Base-by-base conservation (phyloP, 2,113 vertebrate species). In the Silurus asotus region DNA sequence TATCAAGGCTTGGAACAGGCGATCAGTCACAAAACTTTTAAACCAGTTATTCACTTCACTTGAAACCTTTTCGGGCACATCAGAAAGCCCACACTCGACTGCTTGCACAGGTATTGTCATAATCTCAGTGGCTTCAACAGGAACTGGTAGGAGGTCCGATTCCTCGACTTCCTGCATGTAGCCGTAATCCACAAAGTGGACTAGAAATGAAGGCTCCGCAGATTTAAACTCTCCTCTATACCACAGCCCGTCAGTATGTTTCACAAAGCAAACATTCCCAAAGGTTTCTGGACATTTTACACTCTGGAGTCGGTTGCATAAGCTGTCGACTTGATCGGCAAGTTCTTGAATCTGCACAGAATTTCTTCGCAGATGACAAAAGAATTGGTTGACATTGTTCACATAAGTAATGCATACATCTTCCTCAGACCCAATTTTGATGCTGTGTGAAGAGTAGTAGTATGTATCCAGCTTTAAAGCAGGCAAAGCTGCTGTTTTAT, bases 141-240 rank as follows among this genome's bases (percentile, higher is more conserved):
- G 96, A 90, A 99, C 90, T 45, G 95, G 95, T 86, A 97, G 92
- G 83, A 99, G 76, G 67, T 96, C 89, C 8, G 94, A 93, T 61
- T 91, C 90, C 10, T 93, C 91, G 62, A 97, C 89, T 28, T 91
- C 81, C 64, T 96, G 91, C 6, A 93, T 95, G 90, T 99, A 95
- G 0, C 98, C 98, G 89, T 97, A 98, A 93, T 99, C 98, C 88
- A 99, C 97, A 95, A 99, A 99, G 70, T 98, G 94, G 20, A 98
- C 93, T 59, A 93, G 81, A 14, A 90, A 88, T 0, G 83, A 92
- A 8, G 95, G 94, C 0, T 93, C 90, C 88, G 89, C 91, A 84
- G 93, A 92, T 58, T 84, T 92, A 82, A 97, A 93, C 56, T 96
- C 88, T 23, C 94, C 97, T 80, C 98, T 95, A 49, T 98, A 98